A percentile compares a stretch with the other conserved stretches of the same genome.
phyloP scores from a whole-genome alignment of 2,797 vertebrate species.

The Crax fasciolata region DNA sequence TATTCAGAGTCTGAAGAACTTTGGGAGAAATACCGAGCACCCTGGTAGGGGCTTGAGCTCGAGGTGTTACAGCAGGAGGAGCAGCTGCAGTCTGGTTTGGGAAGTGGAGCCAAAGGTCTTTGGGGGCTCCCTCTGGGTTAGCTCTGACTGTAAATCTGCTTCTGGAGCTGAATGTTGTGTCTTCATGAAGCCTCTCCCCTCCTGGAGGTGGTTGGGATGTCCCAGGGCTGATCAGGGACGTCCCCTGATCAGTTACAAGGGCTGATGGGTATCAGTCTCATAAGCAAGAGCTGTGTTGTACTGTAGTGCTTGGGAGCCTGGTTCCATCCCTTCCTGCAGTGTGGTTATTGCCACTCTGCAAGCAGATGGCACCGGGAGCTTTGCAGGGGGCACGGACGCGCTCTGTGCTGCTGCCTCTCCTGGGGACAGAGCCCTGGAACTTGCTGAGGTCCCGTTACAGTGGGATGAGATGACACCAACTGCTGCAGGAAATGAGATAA shows the following conservation, averaged over 20 bases:
- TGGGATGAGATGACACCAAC: background rate
- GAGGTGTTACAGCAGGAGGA: background rate
- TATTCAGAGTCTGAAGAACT: background rate
- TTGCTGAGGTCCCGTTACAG: background rate
- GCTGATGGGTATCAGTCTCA: background rate
- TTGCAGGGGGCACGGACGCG: too few relatives aligned
- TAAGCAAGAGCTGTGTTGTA: background rate
- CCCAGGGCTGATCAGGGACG: too few relatives aligned
- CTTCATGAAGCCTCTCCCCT: background rate
- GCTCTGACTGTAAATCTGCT: fast-evolving
- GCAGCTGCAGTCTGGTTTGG: background rate
- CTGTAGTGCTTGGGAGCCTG: too few relatives aligned
- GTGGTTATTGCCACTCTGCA: too few relatives aligned
- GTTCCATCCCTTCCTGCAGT: too few relatives aligned
- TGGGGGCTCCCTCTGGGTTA: background rate
- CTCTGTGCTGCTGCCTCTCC: too few relatives aligned
- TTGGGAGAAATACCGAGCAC: background rate
- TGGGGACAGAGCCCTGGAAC: too few relatives aligned
- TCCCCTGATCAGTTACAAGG: background rate
- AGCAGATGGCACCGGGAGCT: too few relatives aligned
- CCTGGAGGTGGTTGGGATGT: too few relatives aligned
- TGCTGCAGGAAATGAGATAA: background rate
- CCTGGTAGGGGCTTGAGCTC: background rate
- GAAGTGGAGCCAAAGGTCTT: background rate
- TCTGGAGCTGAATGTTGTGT: background rate